These are phyloP conservation scores for Heliconius sara DNA, from an alignment of 2,888 invertebrate genomes.

Conservation along the genomic window DNA sequence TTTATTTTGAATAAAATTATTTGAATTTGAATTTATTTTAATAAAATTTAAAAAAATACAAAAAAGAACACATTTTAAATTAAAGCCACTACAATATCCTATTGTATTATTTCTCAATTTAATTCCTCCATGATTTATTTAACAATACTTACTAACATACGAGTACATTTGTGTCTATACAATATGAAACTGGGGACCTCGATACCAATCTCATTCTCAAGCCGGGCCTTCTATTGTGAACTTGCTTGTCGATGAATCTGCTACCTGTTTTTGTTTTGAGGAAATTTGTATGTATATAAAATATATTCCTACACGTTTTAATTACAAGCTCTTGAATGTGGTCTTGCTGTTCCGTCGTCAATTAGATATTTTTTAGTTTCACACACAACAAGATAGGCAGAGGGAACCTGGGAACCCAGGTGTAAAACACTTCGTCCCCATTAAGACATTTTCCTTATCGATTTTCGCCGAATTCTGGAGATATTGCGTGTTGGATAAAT, in stretches of 20 bases:
- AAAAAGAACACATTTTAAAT: background rate
- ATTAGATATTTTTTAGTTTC: too few species aligned
- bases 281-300: slow-evolving; percentile 23
- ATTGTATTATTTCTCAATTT: slow-evolving; percentile 31
- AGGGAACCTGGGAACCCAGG: too few species aligned
- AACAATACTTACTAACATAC: slow-evolving; percentile 30
- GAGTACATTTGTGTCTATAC: slow-evolving; percentile 27
- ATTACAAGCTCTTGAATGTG: too few species aligned
- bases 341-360: too few species aligned
- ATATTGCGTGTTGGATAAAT: too few species aligned
- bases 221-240: slow-evolving; percentile 44
- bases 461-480: too few species aligned
- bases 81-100: background rate
- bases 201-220: slow-evolving; percentile 51
- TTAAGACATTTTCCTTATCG: too few species aligned
- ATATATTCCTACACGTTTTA: too few species aligned
- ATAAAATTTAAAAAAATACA: background rate
- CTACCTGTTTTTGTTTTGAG: slow-evolving; percentile 42
- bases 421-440: too few species aligned
- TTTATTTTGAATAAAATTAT: too few species aligned
- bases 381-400: too few species aligned
- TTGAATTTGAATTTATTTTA: too few species aligned
- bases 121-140: slow-evolving; percentile 7
- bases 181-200: slow-evolving; percentile 44
- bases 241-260: slow-evolving; percentile 35